Base-by-base conservation (phyloP, 2,113 vertebrate species). In the Gasterosteus aculeatus region DNA sequence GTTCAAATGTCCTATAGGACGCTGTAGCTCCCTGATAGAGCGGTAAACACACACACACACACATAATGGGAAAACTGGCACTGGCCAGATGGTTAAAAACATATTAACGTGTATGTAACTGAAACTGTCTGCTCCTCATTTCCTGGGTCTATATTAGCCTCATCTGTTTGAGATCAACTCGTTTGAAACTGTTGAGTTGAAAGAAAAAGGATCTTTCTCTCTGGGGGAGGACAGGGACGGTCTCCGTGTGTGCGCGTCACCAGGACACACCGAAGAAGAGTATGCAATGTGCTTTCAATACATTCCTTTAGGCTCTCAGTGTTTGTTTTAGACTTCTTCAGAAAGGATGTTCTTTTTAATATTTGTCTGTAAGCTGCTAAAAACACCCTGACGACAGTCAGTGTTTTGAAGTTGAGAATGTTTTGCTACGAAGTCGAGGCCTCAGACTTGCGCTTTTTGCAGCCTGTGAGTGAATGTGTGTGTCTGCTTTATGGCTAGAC, bases 241-340 rank as follows among this genome's bases (percentile, higher is more conserved):
- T 22, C 35, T 72, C 35, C 35, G 3, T 26, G 49, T 53, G 70
- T 62, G 58, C 22, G n/a, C 49, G 11, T 46, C 14, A 64, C 54
- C 59, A 56, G 57, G 76, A 59, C 1, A 0, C 74, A 76, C 18
- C 42, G 64, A 77, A 72, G 64, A 72, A 26, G 73, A 77, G 44
- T 54, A 68, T 18, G 56, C 70, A 29, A 57, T 64, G 71, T 11
- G 39, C 68, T 89, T 84, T 90, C 73, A 42, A 84, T 82, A 89
- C 89, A 93, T 92, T 93, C 90, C 88, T 72, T 78, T 67, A 41
- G 59, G 67, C 70, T 66, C 70, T 78, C 4, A 2, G 46, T 69
- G 41, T 68, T 63, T 57, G 3, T 80, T 81, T 77, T 51, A 18
- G 39, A 77, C 42, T 42, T 72, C 26, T 75, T 72, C 39, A 72